Evolutionary conservation across 1,140 invertebrate species (phyloP), one percentile per base, ranked within the genome.

Genomic region (Diploscapter pachys): DNA sequence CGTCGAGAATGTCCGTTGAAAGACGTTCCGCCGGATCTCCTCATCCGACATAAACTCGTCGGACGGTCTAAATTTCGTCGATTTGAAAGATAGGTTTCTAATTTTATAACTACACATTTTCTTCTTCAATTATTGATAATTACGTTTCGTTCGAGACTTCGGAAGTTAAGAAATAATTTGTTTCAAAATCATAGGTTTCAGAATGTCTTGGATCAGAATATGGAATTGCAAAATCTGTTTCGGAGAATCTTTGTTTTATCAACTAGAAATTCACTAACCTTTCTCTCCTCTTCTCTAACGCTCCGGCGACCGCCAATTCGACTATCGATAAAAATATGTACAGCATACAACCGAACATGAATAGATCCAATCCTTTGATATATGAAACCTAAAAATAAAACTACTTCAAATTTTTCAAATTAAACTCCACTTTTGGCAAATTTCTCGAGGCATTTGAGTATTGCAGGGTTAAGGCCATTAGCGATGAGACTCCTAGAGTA

Each of bases 331-430:
- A 77, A 75, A 88, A 87, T 8, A 88, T 87, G 78, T 87, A 88
- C 48, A 81, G 79, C 4, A 88, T 77, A 75, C 87, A 87, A 54
- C 79, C 80, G 49, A 86, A 86, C 80, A 86, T 84, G 81, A 87
- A 88, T 8, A 87, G 79, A 75, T 88, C 87, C 5, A 88, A 81
- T 5, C 85, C 86, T 78, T 88, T 88, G 56, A 88, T 83, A 73
- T 88, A 88, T 11, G 85, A 86, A n/a, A 84, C 82, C 81, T 83
- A 31, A 70, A 80, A 71, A 52, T 31, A 63, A 63, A 50, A 72
- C 70, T 65, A 63, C 5, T 50, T 49, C 5, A 50, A 65, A 57
- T 4, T 55, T 56, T 3, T 8, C 8, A 69, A 68, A 71, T 31
- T 53, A 64, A 72, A 63, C 65, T 61, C 50, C 31, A 84, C 83